phyloP scores from a whole-genome alignment of 2,888 invertebrate species.

The Drosophila yooni region DNA sequence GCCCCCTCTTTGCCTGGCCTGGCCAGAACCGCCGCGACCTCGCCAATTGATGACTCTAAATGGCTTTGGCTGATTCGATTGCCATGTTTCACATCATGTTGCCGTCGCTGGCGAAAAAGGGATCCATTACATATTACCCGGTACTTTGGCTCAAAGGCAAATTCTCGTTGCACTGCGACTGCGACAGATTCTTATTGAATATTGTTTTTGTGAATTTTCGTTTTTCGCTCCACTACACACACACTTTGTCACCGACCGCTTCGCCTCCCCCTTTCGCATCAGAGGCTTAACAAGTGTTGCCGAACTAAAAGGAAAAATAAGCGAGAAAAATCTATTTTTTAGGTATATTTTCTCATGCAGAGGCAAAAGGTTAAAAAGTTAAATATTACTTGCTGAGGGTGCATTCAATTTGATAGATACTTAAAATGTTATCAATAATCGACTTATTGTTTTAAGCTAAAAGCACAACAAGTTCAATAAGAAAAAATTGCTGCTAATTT shows the following conservation, averaged over 20 bases:
- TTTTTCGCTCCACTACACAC: constrained; percentile 13
- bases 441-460: not conserved
- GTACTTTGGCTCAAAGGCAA: constrained; percentile 58
- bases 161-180: constrained; percentile 49
- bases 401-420: not conserved
- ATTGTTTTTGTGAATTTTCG: constrained; percentile 25
- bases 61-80: constrained; percentile 78
- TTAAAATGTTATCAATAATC: not conserved
- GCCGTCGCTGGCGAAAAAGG: constrained; percentile 72
- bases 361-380: not conserved
- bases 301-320: constrained; percentile 10
- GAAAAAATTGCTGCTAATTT: not conserved
- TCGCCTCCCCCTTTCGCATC: not conserved
- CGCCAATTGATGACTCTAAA: constrained; percentile 78
- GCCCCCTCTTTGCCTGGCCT: not conserved
- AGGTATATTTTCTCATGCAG: not conserved
- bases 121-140: constrained; percentile 77
- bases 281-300: constrained; percentile 7
- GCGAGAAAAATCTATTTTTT: constrained; percentile 4
- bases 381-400: not conserved
- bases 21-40: constrained; percentile 45
- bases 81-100: constrained; percentile 78
- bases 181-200: constrained; percentile 63
- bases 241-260: constrained; percentile 1
- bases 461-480: not conserved